Evolutionary conservation across 2,113 vertebrate genomes (phyloP), one percentile per base, ranked within the genome.

Genomic region (Astur gentilis): DNA sequence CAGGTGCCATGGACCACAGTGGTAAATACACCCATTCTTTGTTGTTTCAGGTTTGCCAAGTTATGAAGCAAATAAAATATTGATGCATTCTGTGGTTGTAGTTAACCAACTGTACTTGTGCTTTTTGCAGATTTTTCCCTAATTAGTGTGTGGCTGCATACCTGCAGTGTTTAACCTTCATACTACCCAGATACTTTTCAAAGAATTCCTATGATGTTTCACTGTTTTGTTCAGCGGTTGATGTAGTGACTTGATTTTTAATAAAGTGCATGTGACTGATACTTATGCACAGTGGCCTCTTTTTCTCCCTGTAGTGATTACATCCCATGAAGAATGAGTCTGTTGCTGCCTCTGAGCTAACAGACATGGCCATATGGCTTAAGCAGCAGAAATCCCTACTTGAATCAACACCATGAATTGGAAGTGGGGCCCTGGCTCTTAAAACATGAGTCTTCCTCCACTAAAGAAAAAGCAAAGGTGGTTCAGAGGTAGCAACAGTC

Each of bases 1-100:
- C 98, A 98, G 71, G 97, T 99, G 86, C 99, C 99, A 71, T 99
- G 99, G 99, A 98, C 98, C 31, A 98, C 97, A 0, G 97, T 99
- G 98, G 99, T 99, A 98, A 98, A 97, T 97, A 97, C 6, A 22
- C 17, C 1, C 22, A 1, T 57, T 80, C 71, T 79, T 94, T 89
- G 29, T 93, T 78, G 32, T 57, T 92, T 70, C 21, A 36, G 20
- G 5, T 57, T 89, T 91, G 16, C 52, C 64, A 40, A 13, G 31
- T 79, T 71, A 52, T 21, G 21, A 69, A 94, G 10, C n/a, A 6
- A 52, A 21, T 55, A 75, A 90, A 78, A 49, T 79, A 72, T 5
- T 7, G 10, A 13, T 85, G 61, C n/a, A 16, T 82, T 83, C 27
- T 47, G 0, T n/a, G 6, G 27, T 11, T 93, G 6, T 34, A 22